Evolutionary conservation across 53 echinoderm and acorn worm species (phyloP).

Genomic region (Zoroaster sp.): DNA sequence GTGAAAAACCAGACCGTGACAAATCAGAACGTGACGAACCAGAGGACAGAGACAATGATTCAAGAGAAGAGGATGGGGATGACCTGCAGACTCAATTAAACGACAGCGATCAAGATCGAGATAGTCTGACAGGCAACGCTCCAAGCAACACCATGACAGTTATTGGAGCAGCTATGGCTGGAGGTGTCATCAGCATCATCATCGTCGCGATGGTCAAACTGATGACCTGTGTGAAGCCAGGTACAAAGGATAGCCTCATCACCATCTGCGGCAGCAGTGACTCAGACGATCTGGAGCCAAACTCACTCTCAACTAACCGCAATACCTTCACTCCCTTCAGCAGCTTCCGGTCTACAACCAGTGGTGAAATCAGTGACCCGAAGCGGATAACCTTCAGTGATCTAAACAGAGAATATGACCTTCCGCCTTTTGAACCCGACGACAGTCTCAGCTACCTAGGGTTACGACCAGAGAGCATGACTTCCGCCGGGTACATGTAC

Average conservation of each 20-base stretch:
- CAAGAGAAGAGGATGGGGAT: constrained; percentile 1
- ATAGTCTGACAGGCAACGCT: not conserved
- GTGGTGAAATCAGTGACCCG: constrained; percentile 20
- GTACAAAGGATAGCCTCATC: constrained; percentile 25
- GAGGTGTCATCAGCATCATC: constrained; percentile 38
- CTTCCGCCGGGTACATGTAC: constrained; percentile 37
- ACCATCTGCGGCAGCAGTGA: constrained; percentile 21
- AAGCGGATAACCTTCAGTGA: constrained; percentile 48
- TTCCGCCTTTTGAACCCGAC: constrained; percentile 47
- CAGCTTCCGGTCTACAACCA: constrained; percentile 21
- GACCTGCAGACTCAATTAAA: not conserved
- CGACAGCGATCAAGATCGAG: not conserved
- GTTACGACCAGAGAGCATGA: constrained; percentile 55
- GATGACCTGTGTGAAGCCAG: constrained; percentile 16
- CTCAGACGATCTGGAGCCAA: constrained; percentile 1
- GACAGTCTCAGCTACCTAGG: constrained; percentile 44
- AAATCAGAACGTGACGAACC: too few relatives aligned
- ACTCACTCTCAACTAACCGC: constrained; percentile 12
- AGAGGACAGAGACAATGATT: not conserved
- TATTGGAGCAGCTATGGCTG: constrained; percentile 33
- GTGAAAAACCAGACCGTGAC: not conserved
- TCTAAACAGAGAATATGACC: constrained; percentile 42
- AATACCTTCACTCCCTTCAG: constrained; percentile 37
- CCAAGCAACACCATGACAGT: constrained; percentile 10
- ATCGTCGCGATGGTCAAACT: constrained; percentile 17